phyloP scores from a whole-genome alignment of 2,888 invertebrate species.

The Eulithis testata region DNA sequence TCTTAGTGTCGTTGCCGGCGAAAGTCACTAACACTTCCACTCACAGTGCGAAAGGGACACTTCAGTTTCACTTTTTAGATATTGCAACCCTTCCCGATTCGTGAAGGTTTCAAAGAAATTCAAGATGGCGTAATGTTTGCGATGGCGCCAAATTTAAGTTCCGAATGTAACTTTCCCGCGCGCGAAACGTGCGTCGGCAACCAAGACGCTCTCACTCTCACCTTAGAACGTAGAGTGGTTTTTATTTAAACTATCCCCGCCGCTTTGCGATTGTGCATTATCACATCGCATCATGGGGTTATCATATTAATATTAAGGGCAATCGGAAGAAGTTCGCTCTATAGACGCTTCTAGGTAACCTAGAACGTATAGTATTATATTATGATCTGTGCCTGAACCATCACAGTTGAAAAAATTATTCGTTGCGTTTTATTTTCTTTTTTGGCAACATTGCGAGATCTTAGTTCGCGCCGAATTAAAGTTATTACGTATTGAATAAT shows the following conservation, averaged over 20 bases:
- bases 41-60: conserved; percentile 53
- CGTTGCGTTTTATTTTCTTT: no score
- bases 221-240: conserved; percentile 61
- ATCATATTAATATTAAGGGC: conserved; percentile 65
- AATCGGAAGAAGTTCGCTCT: conserved; percentile 41
- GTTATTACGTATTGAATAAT: no score
- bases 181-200: conserved; percentile 59
- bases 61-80: conserved; percentile 41
- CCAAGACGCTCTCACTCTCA: conserved; percentile 74
- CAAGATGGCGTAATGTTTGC: conserved; percentile 37
- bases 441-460: no score
- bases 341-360: no score
- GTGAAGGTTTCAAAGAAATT: conserved; percentile 2
- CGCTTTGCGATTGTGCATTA: conserved; percentile 62
- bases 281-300: conserved; percentile 62
- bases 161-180: conserved; percentile 67
- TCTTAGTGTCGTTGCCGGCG: conserved; percentile 53
- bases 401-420: no score
- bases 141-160: conserved; percentile 61
- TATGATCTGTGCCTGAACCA: no score
- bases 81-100: conserved; percentile 14
- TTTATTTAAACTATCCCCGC: conserved; percentile 80
- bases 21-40: conserved; percentile 71
- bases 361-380: no score
- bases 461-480: no score